A percentile compares a stretch with the other conserved stretches of the same genome.
Conservation (phyloP, 2,797 vertebrate genomes). For the Schizopygopsis pylzovi region DNA sequence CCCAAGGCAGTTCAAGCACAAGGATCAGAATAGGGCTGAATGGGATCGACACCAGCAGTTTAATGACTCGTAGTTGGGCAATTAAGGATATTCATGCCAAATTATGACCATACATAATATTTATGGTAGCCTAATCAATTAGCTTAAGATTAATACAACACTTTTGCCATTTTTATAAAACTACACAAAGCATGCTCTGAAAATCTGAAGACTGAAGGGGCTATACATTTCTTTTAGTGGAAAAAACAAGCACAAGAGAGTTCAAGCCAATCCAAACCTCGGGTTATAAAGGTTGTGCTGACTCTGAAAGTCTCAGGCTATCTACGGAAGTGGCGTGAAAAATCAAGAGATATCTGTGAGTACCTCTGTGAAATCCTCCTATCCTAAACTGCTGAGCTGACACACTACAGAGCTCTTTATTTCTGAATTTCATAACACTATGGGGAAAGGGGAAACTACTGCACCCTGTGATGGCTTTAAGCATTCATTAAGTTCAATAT, state of each 20-base stretch:
- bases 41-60: constrained; percentile 16
- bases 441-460: constrained; percentile 14
- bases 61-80: constrained; percentile 20
- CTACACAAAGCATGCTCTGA: background rate
- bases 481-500: constrained; percentile 30
- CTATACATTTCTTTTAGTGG: background rate
- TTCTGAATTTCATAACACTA: constrained; percentile 37
- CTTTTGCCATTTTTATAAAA: background rate
- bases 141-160: background rate
- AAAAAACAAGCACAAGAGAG: background rate
- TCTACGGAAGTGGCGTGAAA: constrained; percentile 24
- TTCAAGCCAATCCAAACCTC: constrained; percentile 10
- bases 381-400: constrained; percentile 41
- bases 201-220: background rate
- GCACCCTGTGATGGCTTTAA: constrained; percentile 20
- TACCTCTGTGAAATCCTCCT: constrained; percentile 15
- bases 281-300: constrained; percentile 40
- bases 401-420: constrained; percentile 36
- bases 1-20: constrained; percentile 55
- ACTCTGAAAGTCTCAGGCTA: constrained; percentile 30
- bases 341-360: constrained; percentile 32
- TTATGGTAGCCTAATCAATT: background rate
- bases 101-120: background rate
- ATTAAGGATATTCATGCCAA: background rate
- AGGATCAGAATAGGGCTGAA: constrained; percentile 55